A percentile compares a stretch with the other conserved stretches of the same genome.
Evolutionary conservation across 2,888 invertebrate species (phyloP).

Genomic region (Tipula confusa): DNA sequence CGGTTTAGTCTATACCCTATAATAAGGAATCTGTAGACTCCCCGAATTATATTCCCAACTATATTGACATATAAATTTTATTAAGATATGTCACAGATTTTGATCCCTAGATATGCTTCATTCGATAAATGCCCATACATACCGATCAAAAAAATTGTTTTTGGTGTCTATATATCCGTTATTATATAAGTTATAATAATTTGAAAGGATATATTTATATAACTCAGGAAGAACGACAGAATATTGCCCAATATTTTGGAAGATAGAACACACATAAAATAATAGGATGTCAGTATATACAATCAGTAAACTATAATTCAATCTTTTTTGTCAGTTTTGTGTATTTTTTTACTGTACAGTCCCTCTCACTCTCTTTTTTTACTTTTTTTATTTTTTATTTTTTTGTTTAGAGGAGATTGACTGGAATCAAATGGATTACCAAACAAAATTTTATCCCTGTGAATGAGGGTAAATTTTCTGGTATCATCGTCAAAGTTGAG

Average conservation of each 20-base stretch:
- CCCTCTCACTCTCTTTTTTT: not conserved
- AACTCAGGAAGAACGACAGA: not conserved
- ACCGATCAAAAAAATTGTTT: not conserved
- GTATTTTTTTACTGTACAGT: not conserved
- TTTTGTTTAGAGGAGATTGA: constrained; percentile 20
- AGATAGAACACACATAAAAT: not conserved
- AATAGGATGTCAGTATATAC: constrained; percentile 21
- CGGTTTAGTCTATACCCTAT: too few species aligned
- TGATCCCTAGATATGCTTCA: not conserved
- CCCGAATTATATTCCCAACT: too few species aligned
- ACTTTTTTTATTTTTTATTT: not conserved
- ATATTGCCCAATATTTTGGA: not conserved
- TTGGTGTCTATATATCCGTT: not conserved
- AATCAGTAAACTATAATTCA: constrained; percentile 20
- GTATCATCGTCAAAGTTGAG: constrained; percentile 25
- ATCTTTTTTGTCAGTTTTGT: constrained; percentile 3
- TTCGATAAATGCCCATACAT: not conserved
- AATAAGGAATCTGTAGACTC: too few species aligned
- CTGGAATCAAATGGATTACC: constrained; percentile 20
- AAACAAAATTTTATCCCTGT: constrained; percentile 3
- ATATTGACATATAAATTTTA: too few species aligned
- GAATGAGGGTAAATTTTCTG: constrained; percentile 25
- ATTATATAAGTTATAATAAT: not conserved
- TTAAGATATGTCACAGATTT: not conserved
- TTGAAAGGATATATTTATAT: not conserved